Conservation (phyloP, 1,140 invertebrate species). For the Eufriesea mexicana region DNA sequence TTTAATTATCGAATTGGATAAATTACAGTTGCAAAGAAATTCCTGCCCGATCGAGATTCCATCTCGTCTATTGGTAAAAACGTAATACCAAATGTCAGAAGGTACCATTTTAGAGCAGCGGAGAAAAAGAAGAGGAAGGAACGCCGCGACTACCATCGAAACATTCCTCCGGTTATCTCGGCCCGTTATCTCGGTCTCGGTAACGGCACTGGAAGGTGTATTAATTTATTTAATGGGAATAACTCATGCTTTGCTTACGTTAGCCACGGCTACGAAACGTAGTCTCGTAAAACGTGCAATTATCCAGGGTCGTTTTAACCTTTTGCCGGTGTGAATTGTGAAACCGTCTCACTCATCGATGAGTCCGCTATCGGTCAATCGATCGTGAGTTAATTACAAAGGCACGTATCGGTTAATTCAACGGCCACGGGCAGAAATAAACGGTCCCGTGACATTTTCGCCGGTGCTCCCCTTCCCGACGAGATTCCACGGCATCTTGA, state of each 20-base stretch:
- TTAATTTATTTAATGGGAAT: slow-evolving; percentile 69
- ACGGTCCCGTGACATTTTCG: slow-evolving; percentile 30
- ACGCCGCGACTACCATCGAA: neutral
- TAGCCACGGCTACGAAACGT: neutral
- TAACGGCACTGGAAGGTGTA: slow-evolving; percentile 47
- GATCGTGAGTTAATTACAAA: slow-evolving; percentile 58
- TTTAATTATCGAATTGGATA: too few relatives aligned
- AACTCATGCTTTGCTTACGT: slow-evolving; percentile 49
- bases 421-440: neutral
- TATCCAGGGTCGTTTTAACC: slow-evolving; percentile 53
- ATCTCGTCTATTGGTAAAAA: neutral
- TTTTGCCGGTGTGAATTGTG: slow-evolving; percentile 60
- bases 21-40: too few relatives aligned
- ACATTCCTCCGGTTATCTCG: slow-evolving; percentile 31
- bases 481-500: too few relatives aligned
- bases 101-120: neutral
- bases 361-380: slow-evolving; percentile 49
- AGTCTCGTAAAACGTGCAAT: slow-evolving; percentile 57
- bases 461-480: neutral
- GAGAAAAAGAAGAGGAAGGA: neutral
- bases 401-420: slow-evolving; percentile 37
- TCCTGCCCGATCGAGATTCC: too few relatives aligned
- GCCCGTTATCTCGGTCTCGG: slow-evolving; percentile 46
- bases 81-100: slow-evolving; percentile 18
- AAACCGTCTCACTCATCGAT: slow-evolving; percentile 63